A percentile compares a stretch with the other conserved stretches of the same genome.
Evolutionary conservation across 2,113 vertebrate species (phyloP).

Genomic region (Nymphicus hollandicus): DNA sequence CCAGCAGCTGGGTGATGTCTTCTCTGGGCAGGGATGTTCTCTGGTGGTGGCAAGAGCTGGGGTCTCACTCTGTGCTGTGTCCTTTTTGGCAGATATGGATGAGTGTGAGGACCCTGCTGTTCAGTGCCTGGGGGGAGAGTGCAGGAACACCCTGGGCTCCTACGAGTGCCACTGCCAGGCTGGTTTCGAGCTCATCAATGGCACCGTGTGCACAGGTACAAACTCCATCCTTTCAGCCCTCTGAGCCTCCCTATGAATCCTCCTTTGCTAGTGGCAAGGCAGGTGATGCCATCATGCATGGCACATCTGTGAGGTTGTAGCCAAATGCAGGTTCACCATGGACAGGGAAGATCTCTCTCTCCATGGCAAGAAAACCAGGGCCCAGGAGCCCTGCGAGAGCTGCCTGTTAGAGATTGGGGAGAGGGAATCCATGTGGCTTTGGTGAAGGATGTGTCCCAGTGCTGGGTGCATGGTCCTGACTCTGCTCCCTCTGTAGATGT

Average conservation of each 20-base stretch:
- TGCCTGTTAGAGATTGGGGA: neutral
- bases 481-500: constrained; percentile 76
- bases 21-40: neutral
- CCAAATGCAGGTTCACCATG: neutral
- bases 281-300: neutral
- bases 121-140: constrained; percentile 73
- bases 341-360: neutral
- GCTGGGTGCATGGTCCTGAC: neutral
- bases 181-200: constrained; percentile 75
- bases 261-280: neutral
- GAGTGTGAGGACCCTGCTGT: constrained; percentile 72
- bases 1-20: neutral
- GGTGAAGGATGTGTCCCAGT: neutral
- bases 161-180: constrained; percentile 76
- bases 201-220: constrained; percentile 65
- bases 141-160: constrained; percentile 79
- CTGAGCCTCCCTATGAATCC: neutral
- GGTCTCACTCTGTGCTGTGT: neutral
- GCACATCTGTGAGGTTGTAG: neutral
- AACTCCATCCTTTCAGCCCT: neutral
- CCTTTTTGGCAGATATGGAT: constrained; percentile 73
- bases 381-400: neutral
- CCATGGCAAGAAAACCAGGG: neutral
- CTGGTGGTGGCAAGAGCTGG: neutral
- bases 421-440: neutral